phyloP scores from a whole-genome alignment of 2,113 vertebrate genomes.

The Sapayoa aenigma region DNA sequence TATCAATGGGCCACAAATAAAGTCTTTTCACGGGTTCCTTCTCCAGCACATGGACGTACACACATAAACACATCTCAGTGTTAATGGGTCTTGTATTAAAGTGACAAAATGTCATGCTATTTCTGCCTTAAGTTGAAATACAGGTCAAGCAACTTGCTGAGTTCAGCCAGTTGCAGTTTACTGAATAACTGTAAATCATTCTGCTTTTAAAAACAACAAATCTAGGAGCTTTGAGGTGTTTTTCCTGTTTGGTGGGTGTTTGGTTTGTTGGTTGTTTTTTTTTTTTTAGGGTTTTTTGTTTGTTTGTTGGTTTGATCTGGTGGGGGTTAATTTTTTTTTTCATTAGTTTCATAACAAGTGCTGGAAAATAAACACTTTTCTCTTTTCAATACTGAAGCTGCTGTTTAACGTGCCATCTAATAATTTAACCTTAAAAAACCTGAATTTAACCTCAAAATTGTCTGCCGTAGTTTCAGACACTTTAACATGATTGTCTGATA shows the following conservation, averaged over 20 bases:
- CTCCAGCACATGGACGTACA: background rate
- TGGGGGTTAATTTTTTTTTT: background rate
- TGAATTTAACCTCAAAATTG: background rate
- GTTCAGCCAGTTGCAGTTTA: background rate
- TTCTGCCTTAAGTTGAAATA: background rate
- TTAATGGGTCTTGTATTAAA: background rate
- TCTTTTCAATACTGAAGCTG: background rate
- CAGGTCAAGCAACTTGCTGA: background rate
- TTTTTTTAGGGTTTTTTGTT: too few relatives aligned
- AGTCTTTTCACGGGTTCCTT: background rate
- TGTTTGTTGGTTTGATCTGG: too few relatives aligned
- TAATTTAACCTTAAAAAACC: background rate
- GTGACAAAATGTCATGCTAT: background rate
- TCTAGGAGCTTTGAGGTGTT: background rate
- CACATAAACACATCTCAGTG: background rate
- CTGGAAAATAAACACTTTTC: background rate
- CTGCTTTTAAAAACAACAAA: background rate
- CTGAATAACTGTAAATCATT: background rate
- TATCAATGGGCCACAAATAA: background rate
- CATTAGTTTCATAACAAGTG: background rate
- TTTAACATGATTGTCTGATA: conserved; percentile 29
- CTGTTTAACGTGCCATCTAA: background rate
- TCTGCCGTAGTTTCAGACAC: conserved; percentile 22
- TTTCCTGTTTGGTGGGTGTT: background rate
- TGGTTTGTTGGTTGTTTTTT: too few relatives aligned